Evolutionary conservation across 2,113 vertebrate species (phyloP), one percentile per base, ranked within the genome.

Genomic region (Clarias gariepinus): DNA sequence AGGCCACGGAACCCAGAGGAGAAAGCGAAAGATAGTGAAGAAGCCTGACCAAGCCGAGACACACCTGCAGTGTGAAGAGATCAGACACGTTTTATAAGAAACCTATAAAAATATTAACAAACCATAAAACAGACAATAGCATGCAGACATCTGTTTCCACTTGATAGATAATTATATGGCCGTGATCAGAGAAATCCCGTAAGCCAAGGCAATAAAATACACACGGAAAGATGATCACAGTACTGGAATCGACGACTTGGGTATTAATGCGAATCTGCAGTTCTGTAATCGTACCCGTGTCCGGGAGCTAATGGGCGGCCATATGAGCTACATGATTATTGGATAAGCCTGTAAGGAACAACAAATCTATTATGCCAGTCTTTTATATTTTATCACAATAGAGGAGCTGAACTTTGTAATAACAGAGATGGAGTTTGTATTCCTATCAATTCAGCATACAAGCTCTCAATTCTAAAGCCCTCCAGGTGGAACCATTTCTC

Each of bases 1-100:
- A 95, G 55, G 93, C 95, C 92, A 98, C 94, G 2, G 97, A 97
- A 87, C 97, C 97, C 91, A 98, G 92, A 10, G 97, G 96, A 18
- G 97, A 97, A 91, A 91, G 92, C 80, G 97, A 96, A 84, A 98
- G 94, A 92, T 97, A 98, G 92, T 96, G 94, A 73, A 98, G 95
- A 85, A 98, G 94, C 84, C 95, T 90, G 86, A 95, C 96, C 89
- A 98, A 94, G 86, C 96, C 96, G 89, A 98, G 91, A 92, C 97
- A 98, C 90, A 98, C 96, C 97, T 98, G 94, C 73, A 88, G 90
- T 84, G 86, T 84, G 47, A 13, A 63, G 41, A 28, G n/a, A 53
- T 25, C 60, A 78, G 15, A 68, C 30, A 68, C 25, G 81, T 79
- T 68, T 21, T 30, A 21, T 57, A 78, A 78, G n/a, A 16, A 55